Base-by-base conservation (phyloP, 2,888 invertebrate genomes). In the Drosophila atripex region DNA sequence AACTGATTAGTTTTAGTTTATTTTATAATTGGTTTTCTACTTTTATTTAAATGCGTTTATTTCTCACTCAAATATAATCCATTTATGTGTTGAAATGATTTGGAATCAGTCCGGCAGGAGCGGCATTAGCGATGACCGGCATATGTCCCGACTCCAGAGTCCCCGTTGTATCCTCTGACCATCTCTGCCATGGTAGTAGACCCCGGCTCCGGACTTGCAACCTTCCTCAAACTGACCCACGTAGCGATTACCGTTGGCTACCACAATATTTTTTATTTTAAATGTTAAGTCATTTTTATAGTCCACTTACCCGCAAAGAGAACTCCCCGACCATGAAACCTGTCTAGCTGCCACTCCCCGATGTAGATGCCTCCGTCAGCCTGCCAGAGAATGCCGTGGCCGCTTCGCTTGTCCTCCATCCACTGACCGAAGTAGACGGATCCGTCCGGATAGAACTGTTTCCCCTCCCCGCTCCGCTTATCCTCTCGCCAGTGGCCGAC, bases 211-310 rank as follows among this genome's bases (percentile, higher is more conserved):
- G 46, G 88, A 88, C 47, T 91, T 91, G 61, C 78, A 65, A n/a
- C 90, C 91, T 8, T 71, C 59, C 16, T 84, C 77, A 52, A 90
- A 91, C 32, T 83, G 74, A 8, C 91, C 91, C 60, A 91, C 91
- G 75, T 89, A 91, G 18, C 91, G 89, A 75, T 90, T 90, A 0
- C 89, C 89, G 69, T 91, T 91, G n/a, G 74, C 90, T 90, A 69
- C 2, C 14, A 35, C 1, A 14, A 2, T 21, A 47, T 12, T 18
- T 7, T 7, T n/a, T 4, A 38, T 2, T n/a, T 1, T 21, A 39
- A 23, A 25, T 32, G 9, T 3, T 3, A 30, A 9, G 2, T 14
- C 9, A 8, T 18, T 7, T 11, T 21, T 14, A 1, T 47, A 7
- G 9, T 8, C 1, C 2, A 69, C 73, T 73, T 47, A 90, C 90